Evolutionary conservation across 1,140 invertebrate species (phyloP).

Genomic region (Heliconius melpomene): DNA sequence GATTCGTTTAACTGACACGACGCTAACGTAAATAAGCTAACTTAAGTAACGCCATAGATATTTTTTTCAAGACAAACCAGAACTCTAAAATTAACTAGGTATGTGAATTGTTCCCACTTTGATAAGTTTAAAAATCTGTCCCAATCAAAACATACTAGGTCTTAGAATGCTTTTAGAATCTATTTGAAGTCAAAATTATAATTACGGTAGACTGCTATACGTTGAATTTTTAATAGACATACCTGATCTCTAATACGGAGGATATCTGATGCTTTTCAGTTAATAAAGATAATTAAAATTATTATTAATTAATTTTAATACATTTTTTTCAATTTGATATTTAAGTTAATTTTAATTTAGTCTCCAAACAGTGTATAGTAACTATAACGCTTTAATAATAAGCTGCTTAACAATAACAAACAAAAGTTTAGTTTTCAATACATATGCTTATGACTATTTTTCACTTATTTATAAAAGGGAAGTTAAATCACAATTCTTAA

Average conservation of each 20-base stretch:
- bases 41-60: not conserved
- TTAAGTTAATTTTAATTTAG: not conserved
- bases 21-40: not conserved
- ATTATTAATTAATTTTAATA: too few relatives aligned
- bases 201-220: too few relatives aligned
- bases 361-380: not conserved
- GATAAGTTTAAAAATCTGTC: conserved; percentile 46
- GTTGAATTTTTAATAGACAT: too few relatives aligned
- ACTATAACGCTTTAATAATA: not conserved
- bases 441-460: conserved; percentile 30
- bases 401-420: conserved; percentile 13
- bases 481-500: conserved; percentile 58
- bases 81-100: conserved; percentile 22
- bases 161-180: conserved; percentile 27
- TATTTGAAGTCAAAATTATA: conserved; percentile 65
- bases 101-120: conserved; percentile 69
- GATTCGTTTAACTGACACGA: conserved; percentile 52
- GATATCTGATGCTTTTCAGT: too few relatives aligned
- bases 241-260: not conserved
- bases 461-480: conserved; percentile 36
- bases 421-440: not conserved
- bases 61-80: not conserved
- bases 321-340: not conserved
- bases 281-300: too few relatives aligned
- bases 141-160: not conserved